Conservation (phyloP, 2,797 vertebrate genomes). For the Clarias platycephalus region DNA sequence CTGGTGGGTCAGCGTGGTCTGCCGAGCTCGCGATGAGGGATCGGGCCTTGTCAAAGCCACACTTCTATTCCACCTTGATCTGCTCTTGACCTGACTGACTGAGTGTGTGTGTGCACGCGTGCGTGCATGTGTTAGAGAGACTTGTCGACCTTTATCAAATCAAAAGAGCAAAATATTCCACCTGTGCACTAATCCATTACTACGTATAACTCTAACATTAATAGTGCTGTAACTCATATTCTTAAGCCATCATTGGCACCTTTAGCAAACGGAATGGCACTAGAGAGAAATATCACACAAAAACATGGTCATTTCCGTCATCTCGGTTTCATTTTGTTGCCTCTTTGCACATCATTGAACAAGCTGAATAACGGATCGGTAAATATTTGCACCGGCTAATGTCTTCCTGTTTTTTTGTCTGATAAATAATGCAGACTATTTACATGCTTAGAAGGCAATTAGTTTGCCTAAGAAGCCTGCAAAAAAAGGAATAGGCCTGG, state of each 20-base stretch:
- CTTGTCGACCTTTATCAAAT: neutral
- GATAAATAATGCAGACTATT: slow-evolving; percentile 63
- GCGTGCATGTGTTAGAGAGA: neutral
- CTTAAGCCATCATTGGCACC: neutral
- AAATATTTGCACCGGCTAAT: slow-evolving; percentile 51
- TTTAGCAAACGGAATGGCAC: neutral
- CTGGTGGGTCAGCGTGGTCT: slow-evolving; percentile 38
- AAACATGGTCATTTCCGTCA: neutral
- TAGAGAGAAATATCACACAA: neutral
- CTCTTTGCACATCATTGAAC: slow-evolving; percentile 24
- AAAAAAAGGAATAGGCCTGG: neutral
- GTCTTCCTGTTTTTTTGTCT: slow-evolving; percentile 51
- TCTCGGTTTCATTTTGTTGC: slow-evolving; percentile 19
- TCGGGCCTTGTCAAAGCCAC: slow-evolving; percentile 49
- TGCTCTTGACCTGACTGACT: slow-evolving; percentile 43
- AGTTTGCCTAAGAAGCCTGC: slow-evolving; percentile 33
- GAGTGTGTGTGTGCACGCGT: slow-evolving; percentile 11
- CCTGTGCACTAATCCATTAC: neutral
- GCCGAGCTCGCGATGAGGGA: slow-evolving; percentile 56
- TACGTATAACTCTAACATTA: neutral
- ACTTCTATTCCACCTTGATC: slow-evolving; percentile 45
- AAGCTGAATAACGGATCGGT: slow-evolving; percentile 28
- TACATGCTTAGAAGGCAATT: slow-evolving; percentile 63
- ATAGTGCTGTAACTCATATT: neutral
- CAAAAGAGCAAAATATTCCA: neutral